Base-by-base conservation (phyloP, 2,888 invertebrate genomes). In the Pseudolycoriella hygida region DNA sequence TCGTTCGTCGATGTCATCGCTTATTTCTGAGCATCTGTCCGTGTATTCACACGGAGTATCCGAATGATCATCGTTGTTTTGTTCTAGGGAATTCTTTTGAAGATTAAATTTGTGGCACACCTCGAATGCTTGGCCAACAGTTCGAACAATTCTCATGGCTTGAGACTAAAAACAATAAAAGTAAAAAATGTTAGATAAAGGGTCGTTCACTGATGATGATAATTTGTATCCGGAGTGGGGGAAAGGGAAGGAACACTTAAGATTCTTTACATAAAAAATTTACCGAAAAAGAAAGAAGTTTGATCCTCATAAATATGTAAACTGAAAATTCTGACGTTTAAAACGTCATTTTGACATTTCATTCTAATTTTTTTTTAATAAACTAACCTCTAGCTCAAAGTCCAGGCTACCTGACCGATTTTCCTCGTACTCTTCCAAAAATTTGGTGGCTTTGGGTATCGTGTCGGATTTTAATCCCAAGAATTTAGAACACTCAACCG, bases 71-170 rank as follows among this genome's bases (percentile, higher is more conserved):
- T 64, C 65, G 30, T 46, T 42, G 54, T 64, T 62, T 54, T 62
- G 60, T 54, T 64, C 64, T 58, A 61, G 55, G 61, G 64, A 63
- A 62, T 64, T 63, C 59, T 65, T 65, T 57, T 75, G 78, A 57
- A 76, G 71, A 58, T 84, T 81, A 68, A 88, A 74, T 70, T 94
- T 93, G 76, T 97, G 96, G 74, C 96, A 97, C 64, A 97, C 96
- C 69, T 98, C 97, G 69, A 98, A 98, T 32, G 97, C 97, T 69
- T 98, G 97, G 41, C 97, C 97, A 53, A 98, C 90, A 6, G 97
- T 97, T 57, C 96, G 80, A 49, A 98, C 98, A 55, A 98, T 89
- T 55, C 88, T 77, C 92, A 97, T 94, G 30, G 97, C 97, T 73
- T 97, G 94, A 67, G 85, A 90, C 96, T 96, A 77, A 12, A 69